phyloP scores from a whole-genome alignment of 2,113 vertebrate species.

The Periophthalmus modestus region DNA sequence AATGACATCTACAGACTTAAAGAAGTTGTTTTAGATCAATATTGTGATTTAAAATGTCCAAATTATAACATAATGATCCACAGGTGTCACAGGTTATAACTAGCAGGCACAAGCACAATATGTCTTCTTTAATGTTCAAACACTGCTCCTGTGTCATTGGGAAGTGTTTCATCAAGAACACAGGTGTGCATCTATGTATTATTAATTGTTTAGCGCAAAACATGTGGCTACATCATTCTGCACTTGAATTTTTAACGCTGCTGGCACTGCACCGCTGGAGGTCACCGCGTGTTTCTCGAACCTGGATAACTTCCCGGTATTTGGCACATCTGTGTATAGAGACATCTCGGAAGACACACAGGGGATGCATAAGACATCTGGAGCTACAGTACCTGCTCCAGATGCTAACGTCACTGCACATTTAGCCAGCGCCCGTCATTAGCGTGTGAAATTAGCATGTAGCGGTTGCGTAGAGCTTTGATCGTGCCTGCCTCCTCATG shows the following conservation, averaged over 20 bases:
- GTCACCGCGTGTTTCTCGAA: constrained; percentile 39
- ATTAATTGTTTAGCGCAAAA: constrained; percentile 4
- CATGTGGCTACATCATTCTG: constrained; percentile 12
- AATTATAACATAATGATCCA: no score
- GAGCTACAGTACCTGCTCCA: constrained; percentile 71
- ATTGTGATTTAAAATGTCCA: no score
- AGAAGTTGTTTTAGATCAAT: no score
- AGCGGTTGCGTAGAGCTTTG: constrained; percentile 64
- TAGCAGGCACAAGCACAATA: no score
- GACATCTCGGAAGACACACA: constrained; percentile 59
- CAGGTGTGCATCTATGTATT: constrained; percentile 13
- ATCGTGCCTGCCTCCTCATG: constrained; percentile 53
- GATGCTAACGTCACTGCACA: constrained; percentile 71
- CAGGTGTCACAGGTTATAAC: no score
- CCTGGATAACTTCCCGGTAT: constrained; percentile 30
- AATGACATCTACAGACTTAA: no score
- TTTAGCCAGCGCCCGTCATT: constrained; percentile 69
- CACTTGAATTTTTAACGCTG: constrained; percentile 8
- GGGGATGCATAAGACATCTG: constrained; percentile 77
- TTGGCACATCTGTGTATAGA: constrained; percentile 70
- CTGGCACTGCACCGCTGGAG: constrained; percentile 6
- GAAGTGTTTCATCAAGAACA: constrained; percentile 11
- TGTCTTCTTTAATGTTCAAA: neutral
- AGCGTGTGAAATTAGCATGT: constrained; percentile 58
- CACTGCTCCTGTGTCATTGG: neutral